A percentile compares a stretch with the other conserved stretches of the same genome.
phyloP scores from a whole-genome alignment of 2,113 vertebrate species.

The Gobius niger region DNA sequence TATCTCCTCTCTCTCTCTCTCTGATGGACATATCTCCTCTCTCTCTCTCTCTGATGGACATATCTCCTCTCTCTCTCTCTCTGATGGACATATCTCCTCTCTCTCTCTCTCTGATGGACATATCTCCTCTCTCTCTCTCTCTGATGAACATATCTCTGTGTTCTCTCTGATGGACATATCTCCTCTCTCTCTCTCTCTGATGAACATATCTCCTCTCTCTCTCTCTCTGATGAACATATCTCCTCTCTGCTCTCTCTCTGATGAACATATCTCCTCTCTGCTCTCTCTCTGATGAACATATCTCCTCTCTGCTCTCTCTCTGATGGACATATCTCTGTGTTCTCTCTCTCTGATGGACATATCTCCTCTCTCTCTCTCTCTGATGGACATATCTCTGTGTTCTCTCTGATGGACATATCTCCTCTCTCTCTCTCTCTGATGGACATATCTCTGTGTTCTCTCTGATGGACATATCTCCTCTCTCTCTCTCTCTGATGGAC shows the following conservation, averaged over 20 bases:
- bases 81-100: background rate
- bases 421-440: background rate
- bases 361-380: background rate
- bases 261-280: too few relatives aligned
- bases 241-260: background rate
- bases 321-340: too few relatives aligned
- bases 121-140: background rate
- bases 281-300: background rate
- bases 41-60: too few relatives aligned
- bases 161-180: too few relatives aligned
- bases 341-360: too few relatives aligned
- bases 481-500: too few relatives aligned
- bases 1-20: background rate
- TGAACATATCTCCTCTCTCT: background rate
- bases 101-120: too few relatives aligned
- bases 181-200: too few relatives aligned
- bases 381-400: background rate
- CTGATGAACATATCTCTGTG: background rate
- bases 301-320: too few relatives aligned
- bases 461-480: too few relatives aligned
- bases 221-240: background rate
- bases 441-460: too few relatives aligned
- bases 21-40: background rate
- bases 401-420: too few relatives aligned
- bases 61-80: background rate